Evolutionary conservation across 2,888 invertebrate species (phyloP).

Genomic region (Tethea ocularis): DNA sequence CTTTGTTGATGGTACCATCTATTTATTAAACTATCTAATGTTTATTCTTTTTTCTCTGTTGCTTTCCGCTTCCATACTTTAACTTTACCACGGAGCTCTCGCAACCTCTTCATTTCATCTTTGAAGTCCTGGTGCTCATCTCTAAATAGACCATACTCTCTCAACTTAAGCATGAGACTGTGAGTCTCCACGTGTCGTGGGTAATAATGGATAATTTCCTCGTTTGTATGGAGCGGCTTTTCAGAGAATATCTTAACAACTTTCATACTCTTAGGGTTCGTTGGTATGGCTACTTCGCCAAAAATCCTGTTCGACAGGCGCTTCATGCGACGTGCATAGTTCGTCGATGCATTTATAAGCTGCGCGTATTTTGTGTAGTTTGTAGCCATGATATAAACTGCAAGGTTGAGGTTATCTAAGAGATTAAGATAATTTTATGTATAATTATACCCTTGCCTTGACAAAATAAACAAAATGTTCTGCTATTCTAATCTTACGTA

Average conservation of each 20-base stretch:
- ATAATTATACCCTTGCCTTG: no score
- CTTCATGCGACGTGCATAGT: conserved; percentile 93
- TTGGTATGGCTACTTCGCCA: conserved; percentile 92
- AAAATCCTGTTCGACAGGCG: conserved; percentile 94
- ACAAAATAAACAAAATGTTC: no score
- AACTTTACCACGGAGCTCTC: conserved; percentile 90
- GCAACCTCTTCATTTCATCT: conserved; percentile 92
- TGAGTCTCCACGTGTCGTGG: conserved; percentile 92
- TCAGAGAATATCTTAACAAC: conserved; percentile 90
- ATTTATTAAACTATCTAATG: conserved; percentile 7
- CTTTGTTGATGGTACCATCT: no score
- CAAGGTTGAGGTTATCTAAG: neutral
- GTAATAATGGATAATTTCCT: conserved; percentile 91
- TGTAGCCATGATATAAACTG: conserved; percentile 65
- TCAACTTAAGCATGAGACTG: conserved; percentile 87
- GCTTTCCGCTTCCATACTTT: conserved; percentile 79
- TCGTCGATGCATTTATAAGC: conserved; percentile 87
- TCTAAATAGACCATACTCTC: conserved; percentile 91
- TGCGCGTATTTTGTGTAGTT: conserved; percentile 89
- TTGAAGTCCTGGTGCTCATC: conserved; percentile 96
- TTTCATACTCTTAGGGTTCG: conserved; percentile 90
- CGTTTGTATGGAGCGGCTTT: conserved; percentile 88
- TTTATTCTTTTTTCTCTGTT: conserved; percentile 36
- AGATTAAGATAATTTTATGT: neutral
- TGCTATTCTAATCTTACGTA: no score